phyloP scores from a whole-genome alignment of 2,113 vertebrate species.

The Pavo muticus region DNA sequence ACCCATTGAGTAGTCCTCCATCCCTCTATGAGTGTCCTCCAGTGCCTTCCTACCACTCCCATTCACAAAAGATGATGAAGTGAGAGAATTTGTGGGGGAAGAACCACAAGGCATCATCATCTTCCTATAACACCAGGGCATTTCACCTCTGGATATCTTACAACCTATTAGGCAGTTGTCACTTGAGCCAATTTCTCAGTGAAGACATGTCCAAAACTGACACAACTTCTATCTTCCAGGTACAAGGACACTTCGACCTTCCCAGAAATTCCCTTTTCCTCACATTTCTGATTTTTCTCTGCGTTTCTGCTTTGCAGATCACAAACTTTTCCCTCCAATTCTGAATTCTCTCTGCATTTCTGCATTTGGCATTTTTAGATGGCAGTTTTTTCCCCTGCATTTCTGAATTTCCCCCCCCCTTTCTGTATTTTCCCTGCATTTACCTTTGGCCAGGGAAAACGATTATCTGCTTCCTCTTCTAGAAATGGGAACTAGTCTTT shows the following conservation, averaged over 20 bases:
- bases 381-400: background rate
- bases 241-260: background rate
- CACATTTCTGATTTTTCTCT: background rate
- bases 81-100: background rate
- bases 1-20: rapidly evolving
- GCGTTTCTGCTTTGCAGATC: too few relatives aligned
- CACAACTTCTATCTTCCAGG: background rate
- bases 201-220: background rate
- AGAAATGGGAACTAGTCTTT: background rate
- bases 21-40: background rate
- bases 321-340: too few relatives aligned
- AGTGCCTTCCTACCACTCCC: background rate
- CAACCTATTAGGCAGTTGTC: background rate
- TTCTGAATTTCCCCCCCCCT: background rate
- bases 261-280: background rate
- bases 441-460: background rate
- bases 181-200: background rate
- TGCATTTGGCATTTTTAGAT: too few relatives aligned
- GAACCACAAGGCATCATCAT: background rate
- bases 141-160: background rate
- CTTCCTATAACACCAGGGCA: background rate
- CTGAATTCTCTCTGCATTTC: too few relatives aligned
- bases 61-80: background rate
- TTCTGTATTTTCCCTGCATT: background rate
- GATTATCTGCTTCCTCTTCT: background rate